These are phyloP conservation scores for Sogatella furcifera DNA, from an alignment of 1,140 invertebrate species.

Conservation along the genomic window DNA sequence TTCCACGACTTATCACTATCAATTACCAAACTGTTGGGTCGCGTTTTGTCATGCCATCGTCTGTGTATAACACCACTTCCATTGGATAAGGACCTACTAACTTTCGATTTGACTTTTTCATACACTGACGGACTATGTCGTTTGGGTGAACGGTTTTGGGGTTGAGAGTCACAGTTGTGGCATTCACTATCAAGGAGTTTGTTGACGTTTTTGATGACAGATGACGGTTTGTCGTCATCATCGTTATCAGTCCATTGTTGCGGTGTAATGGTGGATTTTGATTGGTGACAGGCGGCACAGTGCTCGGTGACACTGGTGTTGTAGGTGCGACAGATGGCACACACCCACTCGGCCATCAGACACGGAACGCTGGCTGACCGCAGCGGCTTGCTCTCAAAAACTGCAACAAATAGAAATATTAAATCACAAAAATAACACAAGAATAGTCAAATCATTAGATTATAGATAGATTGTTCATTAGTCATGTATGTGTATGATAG, in stretches of 20 bases:
- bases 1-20: constrained; percentile 23
- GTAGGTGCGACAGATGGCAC: constrained; percentile 26
- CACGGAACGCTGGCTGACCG: constrained; percentile 18
- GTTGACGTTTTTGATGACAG: constrained; percentile 9
- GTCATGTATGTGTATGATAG: too few species aligned
- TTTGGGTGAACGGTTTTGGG: constrained; percentile 35
- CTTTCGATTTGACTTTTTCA: constrained; percentile 46
- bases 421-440: too few species aligned
- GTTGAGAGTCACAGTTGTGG: constrained; percentile 8
- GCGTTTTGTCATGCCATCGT: background rate
- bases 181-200: constrained; percentile 11
- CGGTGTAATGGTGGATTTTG: background rate
- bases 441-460: too few species aligned
- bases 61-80: constrained; percentile 24
- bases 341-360: constrained; percentile 25
- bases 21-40: constrained; percentile 23
- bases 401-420: too few species aligned
- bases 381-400: background rate
- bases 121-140: constrained; percentile 42
- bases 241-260: background rate
- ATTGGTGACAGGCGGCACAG: constrained; percentile 19
- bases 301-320: constrained; percentile 23
- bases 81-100: constrained; percentile 42
- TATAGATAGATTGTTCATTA: too few species aligned
- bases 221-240: constrained; percentile 8